Base-by-base conservation (phyloP, 2,888 invertebrate species). In the Orchesellides sinensis region DNA sequence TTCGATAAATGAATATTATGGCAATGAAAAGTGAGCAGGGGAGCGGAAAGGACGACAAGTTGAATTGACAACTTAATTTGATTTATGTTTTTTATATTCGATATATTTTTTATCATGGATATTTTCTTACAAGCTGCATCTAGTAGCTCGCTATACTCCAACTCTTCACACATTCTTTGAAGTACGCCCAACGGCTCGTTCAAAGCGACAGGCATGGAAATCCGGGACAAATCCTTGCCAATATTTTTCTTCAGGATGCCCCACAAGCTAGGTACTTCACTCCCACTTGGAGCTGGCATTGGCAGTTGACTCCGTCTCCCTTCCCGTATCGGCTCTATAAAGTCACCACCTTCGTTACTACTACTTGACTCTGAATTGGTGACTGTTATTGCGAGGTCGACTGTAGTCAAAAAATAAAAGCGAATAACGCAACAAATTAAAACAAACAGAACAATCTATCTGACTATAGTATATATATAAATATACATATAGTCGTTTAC, bases 181-280 rank as follows among this genome's bases (percentile, higher is more conserved):
- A 96, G 91, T 92, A 95, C 94, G 89, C 94, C 95, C 0, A 96
- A 91, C 0, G 96, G 96, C 90, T 96, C 96, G 89, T 96, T 96
- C 85, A 96, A 92, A 1, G 95, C 95, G 54, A 96, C 95, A 0
- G 96, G 96, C 87, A 86, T 87, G 29, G 95, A 95, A 59, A 96
- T 94, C 90, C 95, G 95, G 19, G 95, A 95, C 80, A 96, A 91
- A 90, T 96, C 96, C 90, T 96, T 96, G 86, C 96, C 96, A 72
- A 96, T 96, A 90, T 96, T 96, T 90, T 94, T 94, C 89, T 94
- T 93, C 2, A 95, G 91, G 78, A 95, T 91, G 91, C 95, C 95
- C 94, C 95, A 95, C n/a, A 95, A 91, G 19, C 94, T 94, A 66
- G 96, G 92, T 27, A 95, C 95, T 82, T 95, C 95, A 0, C 93